phyloP scores from a whole-genome alignment of 2,113 vertebrate species.

The Upupa epops region DNA sequence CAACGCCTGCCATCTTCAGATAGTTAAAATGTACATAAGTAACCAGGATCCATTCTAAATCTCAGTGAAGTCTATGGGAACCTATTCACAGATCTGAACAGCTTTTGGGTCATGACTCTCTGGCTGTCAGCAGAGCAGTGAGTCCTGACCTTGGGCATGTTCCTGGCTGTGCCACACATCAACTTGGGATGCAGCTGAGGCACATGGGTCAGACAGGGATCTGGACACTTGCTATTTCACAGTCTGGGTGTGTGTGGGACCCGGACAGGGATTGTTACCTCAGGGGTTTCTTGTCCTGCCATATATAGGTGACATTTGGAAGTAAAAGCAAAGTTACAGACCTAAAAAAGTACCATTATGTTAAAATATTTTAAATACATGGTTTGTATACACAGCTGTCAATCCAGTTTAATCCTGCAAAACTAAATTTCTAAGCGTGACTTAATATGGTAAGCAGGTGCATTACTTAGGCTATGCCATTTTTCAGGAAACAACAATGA shows the following conservation, averaged over 20 bases:
- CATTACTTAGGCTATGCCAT: background rate
- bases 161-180: background rate
- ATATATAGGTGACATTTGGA: background rate
- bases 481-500: background rate
- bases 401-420: background rate
- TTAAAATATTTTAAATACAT: background rate
- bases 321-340: background rate
- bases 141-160: background rate
- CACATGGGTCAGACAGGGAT: background rate
- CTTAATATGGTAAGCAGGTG: background rate
- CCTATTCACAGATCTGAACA: accelerated
- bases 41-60: background rate
- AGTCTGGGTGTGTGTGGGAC: background rate
- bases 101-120: background rate
- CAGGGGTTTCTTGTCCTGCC: too few relatives aligned
- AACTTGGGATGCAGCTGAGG: background rate
- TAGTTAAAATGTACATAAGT: background rate
- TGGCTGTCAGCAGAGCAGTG: background rate
- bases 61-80: background rate
- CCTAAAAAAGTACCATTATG: background rate
- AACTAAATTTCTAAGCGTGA: background rate
- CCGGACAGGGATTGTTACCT: background rate
- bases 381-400: background rate
- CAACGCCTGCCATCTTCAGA: background rate
- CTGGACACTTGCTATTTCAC: background rate